phyloP scores from a whole-genome alignment of 1,140 invertebrate genomes.

The Drosophila guanche region DNA sequence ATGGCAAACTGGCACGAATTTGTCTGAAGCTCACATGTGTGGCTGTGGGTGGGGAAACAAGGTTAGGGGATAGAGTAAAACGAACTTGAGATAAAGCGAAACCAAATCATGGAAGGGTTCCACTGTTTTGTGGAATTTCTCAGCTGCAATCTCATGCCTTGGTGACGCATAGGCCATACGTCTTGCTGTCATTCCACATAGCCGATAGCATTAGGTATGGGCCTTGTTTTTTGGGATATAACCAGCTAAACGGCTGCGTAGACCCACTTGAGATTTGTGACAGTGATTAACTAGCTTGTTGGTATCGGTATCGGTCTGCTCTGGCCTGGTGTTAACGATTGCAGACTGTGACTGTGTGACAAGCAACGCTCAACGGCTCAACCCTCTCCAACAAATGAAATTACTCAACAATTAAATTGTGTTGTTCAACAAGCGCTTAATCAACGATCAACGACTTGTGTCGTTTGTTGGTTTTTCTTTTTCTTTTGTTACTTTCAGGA shows the following conservation, averaged over 20 bases:
- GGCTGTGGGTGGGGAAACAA: neutral
- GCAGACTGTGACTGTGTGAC: too few relatives aligned
- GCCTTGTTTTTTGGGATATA: conserved; percentile 20
- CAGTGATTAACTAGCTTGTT: conserved; percentile 61
- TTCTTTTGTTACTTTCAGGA: conserved; percentile 83
- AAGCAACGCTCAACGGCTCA: too few relatives aligned
- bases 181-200: conserved; percentile 31
- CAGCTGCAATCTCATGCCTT: neutral
- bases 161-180: conserved; percentile 39
- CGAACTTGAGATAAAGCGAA: conserved; percentile 30
- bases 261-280: conserved; percentile 49
- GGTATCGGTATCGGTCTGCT: conserved; percentile 3
- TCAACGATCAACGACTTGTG: conserved; percentile 42
- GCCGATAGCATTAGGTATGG: conserved; percentile 16
- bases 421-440: conserved; percentile 51
- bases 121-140: neutral
- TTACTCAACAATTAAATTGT: conserved; percentile 48
- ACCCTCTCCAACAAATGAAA: neutral
- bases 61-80: conserved; percentile 11
- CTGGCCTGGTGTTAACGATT: too few relatives aligned
- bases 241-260: neutral
- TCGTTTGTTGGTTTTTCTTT: conserved; percentile 31
- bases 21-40: conserved; percentile 2
- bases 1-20: conserved; percentile 59
- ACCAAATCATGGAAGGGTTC: conserved; percentile 33